These are phyloP conservation scores for Micromesistius poutassou DNA, from an alignment of 2,797 vertebrate species.

Conservation along the genomic window DNA sequence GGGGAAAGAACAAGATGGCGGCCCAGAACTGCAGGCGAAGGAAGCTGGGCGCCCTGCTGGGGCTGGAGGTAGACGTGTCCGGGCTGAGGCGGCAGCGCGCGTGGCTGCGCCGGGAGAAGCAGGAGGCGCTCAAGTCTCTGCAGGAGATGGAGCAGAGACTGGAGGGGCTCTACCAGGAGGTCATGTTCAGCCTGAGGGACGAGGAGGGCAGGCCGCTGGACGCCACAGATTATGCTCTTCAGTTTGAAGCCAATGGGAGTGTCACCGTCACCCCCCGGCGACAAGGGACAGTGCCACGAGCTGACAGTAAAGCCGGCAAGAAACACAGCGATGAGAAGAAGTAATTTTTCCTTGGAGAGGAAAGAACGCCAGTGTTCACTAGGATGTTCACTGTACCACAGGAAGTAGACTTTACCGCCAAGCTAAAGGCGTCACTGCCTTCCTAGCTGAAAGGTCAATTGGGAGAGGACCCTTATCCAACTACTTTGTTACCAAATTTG, in stretches of 20 bases:
- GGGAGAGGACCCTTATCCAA: neutral
- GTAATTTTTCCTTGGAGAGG: conserved; percentile 43
- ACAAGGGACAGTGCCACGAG: conserved; percentile 48
- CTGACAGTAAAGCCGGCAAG: conserved; percentile 69
- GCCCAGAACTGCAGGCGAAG: conserved; percentile 94
- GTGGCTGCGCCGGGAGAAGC: conserved; percentile 83
- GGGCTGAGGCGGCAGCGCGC: conserved; percentile 78
- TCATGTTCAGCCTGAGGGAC: conserved; percentile 83
- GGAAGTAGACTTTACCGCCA: neutral
- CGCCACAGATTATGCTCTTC: conserved; percentile 74
- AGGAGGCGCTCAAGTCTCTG: conserved; percentile 81
- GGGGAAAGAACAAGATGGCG: conserved; percentile 96
- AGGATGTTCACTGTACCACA: neutral
- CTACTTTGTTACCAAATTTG: neutral
- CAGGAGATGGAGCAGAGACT: conserved; percentile 86
- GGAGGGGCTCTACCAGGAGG: conserved; percentile 83
- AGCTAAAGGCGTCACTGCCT: neutral
- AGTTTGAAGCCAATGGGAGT: conserved; percentile 74
- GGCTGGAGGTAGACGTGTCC: conserved; percentile 81
- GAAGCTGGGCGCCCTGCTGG: conserved; percentile 84
- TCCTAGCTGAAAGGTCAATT: neutral
- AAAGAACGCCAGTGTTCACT: neutral
- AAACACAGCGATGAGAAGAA: conserved; percentile 83
- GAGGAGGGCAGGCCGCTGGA: conserved; percentile 82
- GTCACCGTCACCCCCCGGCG: conserved; percentile 74